Percentiles rank a stretch among this genome's conserved stretches.
These are phyloP conservation scores for Puffinus mauretanicus DNA, from an alignment of 2,113 vertebrate genomes.

Conservation along the genomic window DNA sequence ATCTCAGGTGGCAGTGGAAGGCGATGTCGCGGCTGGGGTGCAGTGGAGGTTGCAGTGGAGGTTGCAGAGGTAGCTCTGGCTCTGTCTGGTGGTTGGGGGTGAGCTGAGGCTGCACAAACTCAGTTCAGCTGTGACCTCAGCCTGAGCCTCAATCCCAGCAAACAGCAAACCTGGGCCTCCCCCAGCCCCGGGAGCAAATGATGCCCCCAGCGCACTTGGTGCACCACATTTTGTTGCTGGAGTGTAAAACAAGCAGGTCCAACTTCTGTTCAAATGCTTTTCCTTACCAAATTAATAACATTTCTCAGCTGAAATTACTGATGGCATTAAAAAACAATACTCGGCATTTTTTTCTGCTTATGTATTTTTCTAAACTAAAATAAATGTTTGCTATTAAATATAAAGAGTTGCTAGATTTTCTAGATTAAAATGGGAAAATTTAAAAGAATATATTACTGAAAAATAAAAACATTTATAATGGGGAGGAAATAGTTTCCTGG, in stretches of 20 bases:
- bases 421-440: background rate
- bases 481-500: background rate
- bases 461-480: background rate
- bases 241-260: background rate
- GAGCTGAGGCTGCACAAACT: background rate
- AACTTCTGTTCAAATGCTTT: background rate
- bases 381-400: background rate
- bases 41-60: background rate
- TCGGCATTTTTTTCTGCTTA: background rate
- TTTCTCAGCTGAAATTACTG: background rate
- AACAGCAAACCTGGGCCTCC: background rate
- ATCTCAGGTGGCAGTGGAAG: background rate
- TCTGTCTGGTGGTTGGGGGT: background rate
- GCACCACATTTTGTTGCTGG: background rate
- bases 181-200: background rate
- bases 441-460: background rate
- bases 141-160: background rate
- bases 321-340: background rate
- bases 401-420: background rate
- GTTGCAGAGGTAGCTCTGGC: background rate
- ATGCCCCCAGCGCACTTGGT: background rate
- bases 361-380: background rate
- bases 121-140: background rate
- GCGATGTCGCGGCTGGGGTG: background rate
- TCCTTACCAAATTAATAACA: background rate